phyloP scores from a whole-genome alignment of 2,113 vertebrate species.

The Corythaeola cristata region DNA sequence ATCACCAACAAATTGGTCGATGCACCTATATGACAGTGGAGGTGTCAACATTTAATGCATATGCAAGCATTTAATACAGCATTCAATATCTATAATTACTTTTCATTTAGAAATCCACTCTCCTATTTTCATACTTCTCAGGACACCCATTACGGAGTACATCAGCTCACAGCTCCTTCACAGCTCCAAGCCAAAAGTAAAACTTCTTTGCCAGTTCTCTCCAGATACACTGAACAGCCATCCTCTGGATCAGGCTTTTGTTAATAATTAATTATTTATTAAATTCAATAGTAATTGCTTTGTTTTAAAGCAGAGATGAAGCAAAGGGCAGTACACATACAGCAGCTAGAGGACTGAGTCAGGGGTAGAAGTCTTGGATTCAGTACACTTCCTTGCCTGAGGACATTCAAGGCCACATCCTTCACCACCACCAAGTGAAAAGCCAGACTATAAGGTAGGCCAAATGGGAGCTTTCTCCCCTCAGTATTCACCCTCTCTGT shows the following conservation, averaged over 20 bases:
- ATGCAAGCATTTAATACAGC: background rate
- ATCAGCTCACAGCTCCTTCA: background rate
- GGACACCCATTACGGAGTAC: background rate
- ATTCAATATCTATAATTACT: background rate
- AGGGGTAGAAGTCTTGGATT: background rate
- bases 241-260: background rate
- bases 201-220: background rate
- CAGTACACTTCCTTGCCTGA: background rate
- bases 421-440: background rate
- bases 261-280: background rate
- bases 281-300: background rate
- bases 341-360: background rate
- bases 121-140: background rate
- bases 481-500: background rate
- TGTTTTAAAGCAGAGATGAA: background rate
- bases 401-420: background rate
- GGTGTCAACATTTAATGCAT: background rate
- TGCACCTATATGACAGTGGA: background rate
- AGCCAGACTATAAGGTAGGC: background rate
- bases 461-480: background rate
- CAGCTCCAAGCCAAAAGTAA: background rate
- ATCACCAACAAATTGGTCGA: accelerated
- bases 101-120: background rate
- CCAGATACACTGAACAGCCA: background rate
- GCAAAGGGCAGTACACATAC: background rate